A percentile compares a stretch with the other conserved stretches of the same genome.
These are phyloP conservation scores for Typhlichthys eigenmanni DNA, from an alignment of 2,797 vertebrate genomes.

Conservation along the genomic window DNA sequence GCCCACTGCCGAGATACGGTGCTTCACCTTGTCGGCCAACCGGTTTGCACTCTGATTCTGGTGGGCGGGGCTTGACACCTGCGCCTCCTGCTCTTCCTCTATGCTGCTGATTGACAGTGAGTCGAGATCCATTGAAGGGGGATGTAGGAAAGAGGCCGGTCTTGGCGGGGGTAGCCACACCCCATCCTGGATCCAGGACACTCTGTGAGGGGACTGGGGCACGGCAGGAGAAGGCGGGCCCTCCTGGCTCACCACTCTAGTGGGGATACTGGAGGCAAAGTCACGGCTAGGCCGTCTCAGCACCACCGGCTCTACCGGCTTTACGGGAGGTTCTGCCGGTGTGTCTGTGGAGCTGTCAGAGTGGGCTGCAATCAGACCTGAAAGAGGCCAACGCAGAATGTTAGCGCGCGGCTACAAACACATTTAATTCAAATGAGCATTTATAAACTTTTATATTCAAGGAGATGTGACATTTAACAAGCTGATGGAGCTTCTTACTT, in stretches of 20 bases:
- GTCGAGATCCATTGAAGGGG: slow-evolving; percentile 67
- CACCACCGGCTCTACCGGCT: slow-evolving; percentile 67
- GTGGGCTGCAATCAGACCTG: slow-evolving; percentile 54
- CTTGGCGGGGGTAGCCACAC: slow-evolving; percentile 73
- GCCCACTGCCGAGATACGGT: slow-evolving; percentile 80
- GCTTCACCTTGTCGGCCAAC: slow-evolving; percentile 75
- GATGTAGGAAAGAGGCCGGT: slow-evolving; percentile 57
- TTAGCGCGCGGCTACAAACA: not conserved
- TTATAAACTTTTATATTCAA: not conserved
- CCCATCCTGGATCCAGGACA: slow-evolving; percentile 85
- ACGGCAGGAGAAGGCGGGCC: slow-evolving; percentile 11
- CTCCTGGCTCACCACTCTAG: slow-evolving; percentile 24
- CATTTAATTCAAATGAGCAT: not conserved
- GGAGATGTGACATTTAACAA: no score
- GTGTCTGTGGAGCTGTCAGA: slow-evolving; percentile 39
- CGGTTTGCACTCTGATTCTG: slow-evolving; percentile 46
- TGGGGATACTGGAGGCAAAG: slow-evolving; percentile 1
- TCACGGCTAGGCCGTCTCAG: slow-evolving; percentile 63
- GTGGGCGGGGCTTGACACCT: slow-evolving; percentile 5
- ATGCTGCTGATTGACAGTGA: slow-evolving; percentile 81
- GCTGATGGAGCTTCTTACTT: slow-evolving; percentile 39
- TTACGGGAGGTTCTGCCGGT: slow-evolving; percentile 6
- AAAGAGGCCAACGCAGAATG: slow-evolving; percentile 4
- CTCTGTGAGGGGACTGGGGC: slow-evolving; percentile 76
- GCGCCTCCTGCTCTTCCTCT: slow-evolving; percentile 76